These are phyloP conservation scores for Stigmatopora argus DNA, from an alignment of 2,113 vertebrate species.

Conservation along the genomic window DNA sequence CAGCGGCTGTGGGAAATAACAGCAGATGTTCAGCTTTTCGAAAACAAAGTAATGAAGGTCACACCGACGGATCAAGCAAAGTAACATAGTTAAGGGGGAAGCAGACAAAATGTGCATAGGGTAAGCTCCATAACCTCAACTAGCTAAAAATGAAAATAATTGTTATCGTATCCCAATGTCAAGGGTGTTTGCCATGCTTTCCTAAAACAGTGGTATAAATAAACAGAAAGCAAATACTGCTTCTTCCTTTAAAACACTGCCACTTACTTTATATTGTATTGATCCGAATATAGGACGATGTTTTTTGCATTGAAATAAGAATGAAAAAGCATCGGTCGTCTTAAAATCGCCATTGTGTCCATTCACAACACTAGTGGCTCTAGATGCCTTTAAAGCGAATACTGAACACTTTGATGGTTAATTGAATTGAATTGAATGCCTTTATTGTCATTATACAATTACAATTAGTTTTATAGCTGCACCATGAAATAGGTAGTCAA, in stretches of 20 bases:
- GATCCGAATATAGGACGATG: too few species aligned
- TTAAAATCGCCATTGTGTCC: too few species aligned
- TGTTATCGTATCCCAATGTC: neutral
- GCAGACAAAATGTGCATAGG: neutral
- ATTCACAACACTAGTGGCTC: too few species aligned
- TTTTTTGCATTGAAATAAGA: too few species aligned
- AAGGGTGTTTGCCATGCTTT: neutral
- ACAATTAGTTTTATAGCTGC: too few species aligned
- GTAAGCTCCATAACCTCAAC: neutral
- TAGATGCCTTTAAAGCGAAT: too few species aligned
- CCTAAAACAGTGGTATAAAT: neutral
- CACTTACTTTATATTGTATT: neutral
- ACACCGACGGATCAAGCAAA: neutral
- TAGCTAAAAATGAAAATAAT: neutral
- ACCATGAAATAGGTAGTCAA: too few species aligned
- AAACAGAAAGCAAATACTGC: neutral
- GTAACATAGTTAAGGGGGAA: neutral
- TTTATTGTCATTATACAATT: too few species aligned
- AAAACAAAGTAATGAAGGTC: neutral
- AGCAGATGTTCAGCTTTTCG: conserved; percentile 24
- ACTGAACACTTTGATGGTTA: too few species aligned
- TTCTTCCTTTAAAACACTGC: conserved; percentile 3
- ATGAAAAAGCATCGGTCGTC: too few species aligned
- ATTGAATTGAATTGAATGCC: too few species aligned
- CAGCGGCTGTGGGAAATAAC: conserved; percentile 71